A percentile compares a stretch with the other conserved stretches of the same genome.
phyloP scores from a whole-genome alignment of 2,113 vertebrate species.

The Scytalopus superciliaris region DNA sequence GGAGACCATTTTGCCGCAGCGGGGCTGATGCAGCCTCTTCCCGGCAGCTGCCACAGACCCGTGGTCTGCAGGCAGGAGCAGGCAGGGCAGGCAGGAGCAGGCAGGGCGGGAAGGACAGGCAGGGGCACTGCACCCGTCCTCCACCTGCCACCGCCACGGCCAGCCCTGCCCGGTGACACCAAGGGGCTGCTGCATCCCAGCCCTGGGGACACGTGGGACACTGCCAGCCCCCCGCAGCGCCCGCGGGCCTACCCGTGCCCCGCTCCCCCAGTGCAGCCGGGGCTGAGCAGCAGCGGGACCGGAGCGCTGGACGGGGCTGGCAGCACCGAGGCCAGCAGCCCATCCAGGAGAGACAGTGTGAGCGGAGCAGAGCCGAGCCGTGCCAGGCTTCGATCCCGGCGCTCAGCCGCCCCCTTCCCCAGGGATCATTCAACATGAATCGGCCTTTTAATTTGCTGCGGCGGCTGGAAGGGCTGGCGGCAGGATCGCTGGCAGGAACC shows the following conservation, averaged over 20 bases:
- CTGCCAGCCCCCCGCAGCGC: neutral
- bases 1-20: constrained; percentile 59
- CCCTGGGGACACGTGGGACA: neutral
- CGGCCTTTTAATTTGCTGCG: constrained; percentile 81
- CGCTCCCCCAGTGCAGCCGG: neutral
- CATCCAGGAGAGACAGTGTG: neutral
- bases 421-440: constrained; percentile 78
- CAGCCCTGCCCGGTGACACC: neutral
- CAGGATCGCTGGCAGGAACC: constrained; percentile 63
- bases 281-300: neutral
- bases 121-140: neutral
- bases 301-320: neutral
- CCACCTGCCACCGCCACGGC: neutral
- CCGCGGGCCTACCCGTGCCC: neutral
- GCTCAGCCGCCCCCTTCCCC: constrained; percentile 63
- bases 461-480: constrained; percentile 67
- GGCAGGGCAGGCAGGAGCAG: neutral
- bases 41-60: neutral
- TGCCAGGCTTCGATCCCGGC: constrained; percentile 62
- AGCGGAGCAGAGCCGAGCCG: neutral
- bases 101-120: neutral
- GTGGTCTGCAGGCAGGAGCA: neutral
- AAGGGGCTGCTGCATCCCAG: neutral
- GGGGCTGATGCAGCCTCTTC: constrained; percentile 30
- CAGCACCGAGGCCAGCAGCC: neutral